A percentile compares a stretch with the other conserved stretches of the same genome.
These are phyloP conservation scores for Herpetotheres cachinnans DNA, from an alignment of 2,113 vertebrate species.

Conservation along the genomic window DNA sequence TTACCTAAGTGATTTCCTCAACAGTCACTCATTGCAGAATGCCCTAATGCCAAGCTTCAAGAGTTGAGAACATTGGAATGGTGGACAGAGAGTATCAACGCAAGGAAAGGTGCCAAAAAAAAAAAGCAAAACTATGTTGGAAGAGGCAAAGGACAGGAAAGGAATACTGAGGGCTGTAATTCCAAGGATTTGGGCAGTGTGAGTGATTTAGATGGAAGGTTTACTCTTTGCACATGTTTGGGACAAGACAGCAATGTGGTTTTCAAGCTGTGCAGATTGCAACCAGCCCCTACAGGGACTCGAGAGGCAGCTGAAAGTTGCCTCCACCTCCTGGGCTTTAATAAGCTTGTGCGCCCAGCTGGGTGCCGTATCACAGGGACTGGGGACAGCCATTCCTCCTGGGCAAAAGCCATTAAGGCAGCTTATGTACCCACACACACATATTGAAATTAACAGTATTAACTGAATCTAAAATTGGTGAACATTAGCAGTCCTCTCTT, in stretches of 20 bases:
- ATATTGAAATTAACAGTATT: neutral
- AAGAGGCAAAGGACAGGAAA: neutral
- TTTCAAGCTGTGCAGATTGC: neutral
- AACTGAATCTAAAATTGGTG: neutral
- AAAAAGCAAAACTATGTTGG: neutral
- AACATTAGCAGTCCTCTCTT: neutral
- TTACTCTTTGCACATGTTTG: neutral
- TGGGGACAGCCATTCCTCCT: neutral
- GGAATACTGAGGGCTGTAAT: neutral
- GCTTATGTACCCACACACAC: neutral
- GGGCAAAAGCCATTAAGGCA: neutral
- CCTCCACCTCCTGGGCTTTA: neutral
- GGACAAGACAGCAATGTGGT: rapidly evolving
- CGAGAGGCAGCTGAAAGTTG: neutral
- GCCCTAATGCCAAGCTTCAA: neutral
- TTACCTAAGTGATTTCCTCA: neutral
- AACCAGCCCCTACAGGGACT: neutral
- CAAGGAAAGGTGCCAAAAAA: neutral
- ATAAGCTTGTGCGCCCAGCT: neutral
- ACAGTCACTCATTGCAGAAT: neutral
- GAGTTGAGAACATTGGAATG: rapidly evolving
- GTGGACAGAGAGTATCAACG: neutral
- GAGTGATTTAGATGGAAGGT: neutral
- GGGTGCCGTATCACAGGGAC: neutral
- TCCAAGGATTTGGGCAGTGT: neutral